A percentile compares a stretch with the other conserved stretches of the same genome.
phyloP scores from a whole-genome alignment of 2,113 vertebrate genomes.

The Oceanites oceanicus region DNA sequence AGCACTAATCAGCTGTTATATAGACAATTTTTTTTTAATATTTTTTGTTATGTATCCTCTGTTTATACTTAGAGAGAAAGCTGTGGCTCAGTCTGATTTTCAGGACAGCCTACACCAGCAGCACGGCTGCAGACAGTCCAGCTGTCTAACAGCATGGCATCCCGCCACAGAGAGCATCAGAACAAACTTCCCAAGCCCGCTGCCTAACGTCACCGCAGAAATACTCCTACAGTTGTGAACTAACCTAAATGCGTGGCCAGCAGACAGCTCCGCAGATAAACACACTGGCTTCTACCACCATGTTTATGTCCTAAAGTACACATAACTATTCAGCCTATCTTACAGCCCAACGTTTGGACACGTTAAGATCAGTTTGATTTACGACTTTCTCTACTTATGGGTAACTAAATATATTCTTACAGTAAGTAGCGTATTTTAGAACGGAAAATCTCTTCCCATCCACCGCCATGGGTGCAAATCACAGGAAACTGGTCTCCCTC shows the following conservation, averaged over 20 bases:
- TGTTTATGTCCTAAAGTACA: accelerated
- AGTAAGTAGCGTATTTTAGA: neutral
- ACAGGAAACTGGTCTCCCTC: accelerated
- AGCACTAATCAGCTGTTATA: neutral
- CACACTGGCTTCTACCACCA: accelerated
- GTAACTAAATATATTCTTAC: neutral
- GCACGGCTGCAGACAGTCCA: neutral
- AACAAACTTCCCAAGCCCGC: neutral
- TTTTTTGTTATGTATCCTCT: neutral
- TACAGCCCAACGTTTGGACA: accelerated
- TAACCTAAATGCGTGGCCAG: neutral
- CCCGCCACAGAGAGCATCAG: neutral
- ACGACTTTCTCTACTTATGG: neutral
- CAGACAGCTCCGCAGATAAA: neutral
- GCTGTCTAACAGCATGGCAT: neutral
- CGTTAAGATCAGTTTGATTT: neutral
- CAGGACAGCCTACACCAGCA: neutral
- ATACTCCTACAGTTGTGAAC: accelerated
- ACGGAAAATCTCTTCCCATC: neutral
- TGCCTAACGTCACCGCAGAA: neutral
- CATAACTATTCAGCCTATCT: accelerated
- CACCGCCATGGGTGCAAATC: accelerated
- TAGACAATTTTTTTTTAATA: no score
- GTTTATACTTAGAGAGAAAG: neutral
- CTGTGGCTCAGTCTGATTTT: neutral